Base-by-base conservation (phyloP, 2,113 vertebrate species). In the Podarcis cretensis region DNA sequence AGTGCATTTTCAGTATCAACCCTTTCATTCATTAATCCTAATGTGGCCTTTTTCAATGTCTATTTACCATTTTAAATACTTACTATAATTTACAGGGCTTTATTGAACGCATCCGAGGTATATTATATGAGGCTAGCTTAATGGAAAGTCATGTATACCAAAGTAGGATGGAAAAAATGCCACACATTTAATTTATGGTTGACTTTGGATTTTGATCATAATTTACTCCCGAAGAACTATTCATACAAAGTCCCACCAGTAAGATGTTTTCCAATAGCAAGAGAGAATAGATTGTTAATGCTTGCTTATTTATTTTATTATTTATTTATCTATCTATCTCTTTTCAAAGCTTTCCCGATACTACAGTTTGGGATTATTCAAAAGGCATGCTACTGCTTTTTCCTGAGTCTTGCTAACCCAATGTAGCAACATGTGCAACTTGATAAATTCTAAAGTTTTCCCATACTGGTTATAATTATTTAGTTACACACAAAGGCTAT, bases 31-130 rank as follows among this genome's bases (percentile, higher is more conserved):
- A 97, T 97, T 97, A 97, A 97, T 97, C 96, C 96, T 97, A 97
- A 97, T 97, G 96, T 96, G 97, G 96, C 97, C 96, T 97, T 97
- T 97, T 95, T 96, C 97, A 95, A 95, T 90, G 96, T 96, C 97
- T 97, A 96, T 96, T 97, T 97, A 97, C 97, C 97, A 97, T 97
- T 97, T 97, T 97, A 97, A 97, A 97, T 97, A 97, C 97, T 97
- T 96, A 94, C 96, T 94, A 96, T 97, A 97, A 97, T 97, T 97
- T 97, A 97, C 96, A 96, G 92, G 95, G 96, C 97, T 97, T 96
- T 97, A 97, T 96, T 96, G 96, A 97, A 96, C 94, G 96, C 96
- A 97, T 97, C 96, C 94, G 97, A 97, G 97, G 96, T 96, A 96
- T 97, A 95, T 97, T 97, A 97, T 97, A 97, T 97, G 97, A 90